Conservation (phyloP, 1,140 invertebrate genomes). For the Trichonephila clavata region DNA sequence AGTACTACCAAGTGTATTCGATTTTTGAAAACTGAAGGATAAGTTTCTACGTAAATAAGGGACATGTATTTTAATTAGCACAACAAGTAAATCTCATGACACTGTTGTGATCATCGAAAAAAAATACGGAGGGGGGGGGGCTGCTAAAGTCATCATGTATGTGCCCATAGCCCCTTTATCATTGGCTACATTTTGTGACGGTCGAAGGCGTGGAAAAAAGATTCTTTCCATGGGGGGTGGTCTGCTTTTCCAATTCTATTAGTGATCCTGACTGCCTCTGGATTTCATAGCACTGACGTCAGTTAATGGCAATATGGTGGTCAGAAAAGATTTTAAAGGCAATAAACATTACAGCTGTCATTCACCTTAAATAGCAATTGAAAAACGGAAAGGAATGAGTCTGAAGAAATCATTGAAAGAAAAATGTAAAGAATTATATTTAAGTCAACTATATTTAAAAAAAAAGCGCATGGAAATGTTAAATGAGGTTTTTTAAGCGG, state of each 20-base stretch:
- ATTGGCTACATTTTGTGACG: conserved; percentile 48
- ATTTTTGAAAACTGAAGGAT: background rate
- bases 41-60: background rate
- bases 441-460: too few species aligned
- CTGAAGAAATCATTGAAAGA: too few species aligned
- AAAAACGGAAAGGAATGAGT: background rate
- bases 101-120: background rate
- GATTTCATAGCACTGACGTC: conserved; percentile 37
- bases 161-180: background rate
- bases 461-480: too few species aligned
- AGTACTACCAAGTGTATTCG: background rate
- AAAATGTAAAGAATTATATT: too few species aligned
- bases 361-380: background rate
- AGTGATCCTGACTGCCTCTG: conserved; percentile 31
- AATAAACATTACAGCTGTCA: background rate
- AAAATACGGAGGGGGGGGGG: background rate
- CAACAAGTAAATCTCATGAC: conserved; percentile 13
- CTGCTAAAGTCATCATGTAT: background rate
- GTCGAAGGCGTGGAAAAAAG: conserved; percentile 34
- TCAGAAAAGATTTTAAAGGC: background rate
- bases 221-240: conserved; percentile 12
- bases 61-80: background rate
- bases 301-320: background rate
- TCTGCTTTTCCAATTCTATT: conserved; percentile 44
- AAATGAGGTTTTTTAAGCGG: too few species aligned